Evolutionary conservation across 1,140 invertebrate species (phyloP).

Genomic region (Cydia fagiglandana): DNA sequence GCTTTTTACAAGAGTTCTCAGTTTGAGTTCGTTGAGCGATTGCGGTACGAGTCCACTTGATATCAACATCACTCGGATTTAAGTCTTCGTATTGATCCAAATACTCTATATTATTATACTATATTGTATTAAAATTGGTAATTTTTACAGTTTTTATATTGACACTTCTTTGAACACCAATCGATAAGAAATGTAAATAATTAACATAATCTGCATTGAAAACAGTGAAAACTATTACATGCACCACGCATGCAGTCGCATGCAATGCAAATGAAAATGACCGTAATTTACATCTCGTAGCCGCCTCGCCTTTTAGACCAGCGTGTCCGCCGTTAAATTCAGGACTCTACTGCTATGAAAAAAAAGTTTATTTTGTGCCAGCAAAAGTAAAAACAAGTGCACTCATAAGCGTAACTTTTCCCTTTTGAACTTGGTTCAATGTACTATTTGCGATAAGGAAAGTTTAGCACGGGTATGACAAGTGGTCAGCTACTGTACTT

Average conservation of each 20-base stretch:
- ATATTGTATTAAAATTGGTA: too few relatives aligned
- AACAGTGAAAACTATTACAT: constrained; percentile 12
- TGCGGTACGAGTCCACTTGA: too few relatives aligned
- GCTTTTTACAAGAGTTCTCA: background rate
- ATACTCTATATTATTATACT: too few relatives aligned
- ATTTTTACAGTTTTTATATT: too few relatives aligned
- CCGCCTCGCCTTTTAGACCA: background rate
- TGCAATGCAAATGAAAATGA: constrained; percentile 22
- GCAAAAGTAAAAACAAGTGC: constrained; percentile 28
- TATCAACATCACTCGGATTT: too few relatives aligned
- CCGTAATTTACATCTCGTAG: constrained; percentile 18
- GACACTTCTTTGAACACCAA: background rate
- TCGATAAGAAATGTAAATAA: background rate
- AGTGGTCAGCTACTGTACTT: constrained; percentile 29
- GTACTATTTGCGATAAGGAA: constrained; percentile 46
- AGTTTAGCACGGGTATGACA: constrained; percentile 52
- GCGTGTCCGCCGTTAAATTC: background rate
- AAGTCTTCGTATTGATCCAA: too few relatives aligned
- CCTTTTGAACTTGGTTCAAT: constrained; percentile 55
- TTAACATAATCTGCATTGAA: background rate
- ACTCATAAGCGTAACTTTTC: constrained; percentile 47
- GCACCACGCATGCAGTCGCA: background rate
- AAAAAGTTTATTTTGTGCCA: background rate
- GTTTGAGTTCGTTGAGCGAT: background rate
- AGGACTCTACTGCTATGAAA: background rate